These are phyloP conservation scores for Glyphotaelius pellucidus DNA, from an alignment of 2,888 invertebrate genomes.

Conservation along the genomic window DNA sequence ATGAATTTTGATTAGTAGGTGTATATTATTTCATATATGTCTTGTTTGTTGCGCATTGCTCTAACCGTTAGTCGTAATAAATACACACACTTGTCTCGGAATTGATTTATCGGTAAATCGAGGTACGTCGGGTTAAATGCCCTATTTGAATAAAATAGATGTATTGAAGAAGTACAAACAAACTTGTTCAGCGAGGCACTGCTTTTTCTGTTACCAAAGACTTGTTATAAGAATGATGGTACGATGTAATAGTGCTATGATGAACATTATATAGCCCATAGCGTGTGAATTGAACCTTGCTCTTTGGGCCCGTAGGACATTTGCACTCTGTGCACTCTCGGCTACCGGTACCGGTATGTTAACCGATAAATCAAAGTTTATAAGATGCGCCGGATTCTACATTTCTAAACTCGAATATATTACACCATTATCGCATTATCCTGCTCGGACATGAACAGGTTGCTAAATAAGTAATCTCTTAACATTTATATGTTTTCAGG, in stretches of 20 bases:
- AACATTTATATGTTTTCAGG: background rate
- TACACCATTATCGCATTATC: background rate
- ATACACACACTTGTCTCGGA: background rate
- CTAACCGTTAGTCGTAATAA: conserved; percentile 8
- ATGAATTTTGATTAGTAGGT: background rate
- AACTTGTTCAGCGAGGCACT: background rate
- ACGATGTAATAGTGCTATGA: background rate
- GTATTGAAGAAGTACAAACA: background rate
- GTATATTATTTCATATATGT: background rate
- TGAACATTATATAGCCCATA: background rate
- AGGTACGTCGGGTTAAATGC: background rate
- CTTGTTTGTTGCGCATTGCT: background rate
- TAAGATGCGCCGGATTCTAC: background rate
- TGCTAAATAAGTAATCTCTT: background rate
- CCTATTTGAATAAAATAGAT: background rate
- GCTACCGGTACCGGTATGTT: background rate
- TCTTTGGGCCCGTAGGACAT: background rate
- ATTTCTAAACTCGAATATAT: background rate
- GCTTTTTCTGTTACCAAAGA: conserved; percentile 1
- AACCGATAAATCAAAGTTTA: background rate
- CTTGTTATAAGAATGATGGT: background rate
- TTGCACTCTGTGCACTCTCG: background rate
- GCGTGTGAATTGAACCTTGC: conserved; percentile 2
- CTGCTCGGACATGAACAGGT: background rate
- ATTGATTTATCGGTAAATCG: background rate